Evolutionary conservation across 2,113 vertebrate species (phyloP), one percentile per base, ranked within the genome.

Genomic region (Rhynchomys soricoides): DNA sequence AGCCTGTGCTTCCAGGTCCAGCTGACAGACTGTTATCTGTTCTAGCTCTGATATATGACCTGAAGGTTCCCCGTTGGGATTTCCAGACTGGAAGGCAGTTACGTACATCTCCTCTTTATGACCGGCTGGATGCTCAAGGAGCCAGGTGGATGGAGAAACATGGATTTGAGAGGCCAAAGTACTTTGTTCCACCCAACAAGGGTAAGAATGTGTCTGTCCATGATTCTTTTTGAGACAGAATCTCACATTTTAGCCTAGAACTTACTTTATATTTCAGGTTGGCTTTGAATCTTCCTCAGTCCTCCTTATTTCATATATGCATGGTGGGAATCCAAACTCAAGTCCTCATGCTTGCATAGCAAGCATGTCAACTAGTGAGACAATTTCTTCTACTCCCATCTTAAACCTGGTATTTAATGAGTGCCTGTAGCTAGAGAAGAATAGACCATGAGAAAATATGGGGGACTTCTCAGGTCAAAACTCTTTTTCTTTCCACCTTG

Each of bases 81-180:
- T 99, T 99, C 97, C 99, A 99, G 98, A 99, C 99, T 0, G 99
- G 99, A 7, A 98, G 99, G 70, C 99, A 99, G 98, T 98, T 99
- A 88, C 99, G 99, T 9, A 99, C 99, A 0, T 99, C 99, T 3
- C 99, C 99, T 0, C 97, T 99, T 52, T 99, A 99, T 0, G 99
- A 99, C 97, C 99, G 99, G 0, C 98, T 99, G 96, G 99, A 99
- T 29, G 99, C 99, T 0, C 99, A 99, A 96, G 99, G 99, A 45
- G 99, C 99, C 3, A 98, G 99, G 55, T 99, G 99, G 99, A 99
- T 99, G 99, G 99, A 99, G 98, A 99, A 99, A 95, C 99, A 99
- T 0, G 99, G 99, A 13, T 99, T 99, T 68, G 99, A 99, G 98
- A 99, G 99, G 89, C 99, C 99, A 70, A 99, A 99, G 96, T 99